These are phyloP conservation scores for Serranus cabrilla DNA, from an alignment of 2,797 vertebrate genomes.

Conservation along the genomic window DNA sequence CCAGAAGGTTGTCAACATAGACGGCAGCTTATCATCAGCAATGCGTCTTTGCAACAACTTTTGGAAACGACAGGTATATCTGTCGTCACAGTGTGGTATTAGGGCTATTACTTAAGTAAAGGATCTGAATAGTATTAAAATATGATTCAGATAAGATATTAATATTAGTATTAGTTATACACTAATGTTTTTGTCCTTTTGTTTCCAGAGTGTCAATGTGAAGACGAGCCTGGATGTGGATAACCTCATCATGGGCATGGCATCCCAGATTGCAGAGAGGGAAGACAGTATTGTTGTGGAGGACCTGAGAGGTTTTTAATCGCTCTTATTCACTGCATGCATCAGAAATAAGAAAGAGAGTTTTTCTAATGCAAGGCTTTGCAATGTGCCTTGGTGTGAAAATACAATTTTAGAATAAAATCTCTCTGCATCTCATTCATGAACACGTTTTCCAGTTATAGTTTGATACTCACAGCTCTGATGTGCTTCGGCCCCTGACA, in stretches of 20 bases:
- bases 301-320: constrained; percentile 91
- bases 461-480: background rate
- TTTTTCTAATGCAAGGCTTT: background rate
- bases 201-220: constrained; percentile 84
- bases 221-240: constrained; percentile 84
- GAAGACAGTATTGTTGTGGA: constrained; percentile 93
- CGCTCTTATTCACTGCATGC: background rate
- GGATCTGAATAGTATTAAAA: no score
- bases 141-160: no score
- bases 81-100: background rate
- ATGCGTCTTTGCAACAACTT: constrained; percentile 95
- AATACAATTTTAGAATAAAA: background rate
- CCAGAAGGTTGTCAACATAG: constrained; percentile 59
- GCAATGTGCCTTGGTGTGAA: background rate
- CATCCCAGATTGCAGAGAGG: constrained; percentile 93
- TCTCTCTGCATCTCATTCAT: background rate
- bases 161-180: no score
- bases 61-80: constrained; percentile 92
- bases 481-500: constrained; percentile 64
- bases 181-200: constrained; percentile 12
- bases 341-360: background rate
- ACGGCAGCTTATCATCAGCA: constrained; percentile 80
- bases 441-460: background rate
- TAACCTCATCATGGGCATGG: constrained; percentile 95
- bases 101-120: no score